These are phyloP conservation scores for Ctenoplectra terminalis DNA, from an alignment of 1,140 invertebrate genomes.

Conservation along the genomic window DNA sequence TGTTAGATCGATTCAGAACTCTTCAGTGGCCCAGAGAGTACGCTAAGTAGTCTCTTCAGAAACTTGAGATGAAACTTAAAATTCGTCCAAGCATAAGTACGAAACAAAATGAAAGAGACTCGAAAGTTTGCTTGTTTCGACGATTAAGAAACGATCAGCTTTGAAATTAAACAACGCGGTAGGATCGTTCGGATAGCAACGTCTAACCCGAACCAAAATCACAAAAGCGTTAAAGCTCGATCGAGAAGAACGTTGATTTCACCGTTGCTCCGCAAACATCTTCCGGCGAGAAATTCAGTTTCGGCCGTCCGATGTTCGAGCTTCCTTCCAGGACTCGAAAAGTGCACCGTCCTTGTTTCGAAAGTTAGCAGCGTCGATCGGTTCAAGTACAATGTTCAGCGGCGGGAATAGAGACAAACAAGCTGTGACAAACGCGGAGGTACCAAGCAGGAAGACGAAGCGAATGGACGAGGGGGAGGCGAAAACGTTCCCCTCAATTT, in stretches of 20 bases:
- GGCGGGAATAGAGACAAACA: conserved; percentile 19
- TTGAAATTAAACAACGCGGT: too few relatives aligned
- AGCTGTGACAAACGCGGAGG: background rate
- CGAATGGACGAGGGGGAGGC: background rate
- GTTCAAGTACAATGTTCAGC: background rate
- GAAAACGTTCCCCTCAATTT: conserved; percentile 46
- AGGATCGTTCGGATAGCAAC: too few relatives aligned
- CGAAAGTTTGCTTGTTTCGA: too few relatives aligned
- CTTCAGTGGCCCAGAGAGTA: background rate
- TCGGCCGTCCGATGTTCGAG: background rate
- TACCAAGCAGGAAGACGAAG: conserved; percentile 2
- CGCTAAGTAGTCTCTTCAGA: background rate
- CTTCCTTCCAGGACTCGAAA: background rate
- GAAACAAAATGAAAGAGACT: too few relatives aligned
- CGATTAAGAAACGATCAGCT: too few relatives aligned
- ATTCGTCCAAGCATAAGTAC: too few relatives aligned
- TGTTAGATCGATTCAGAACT: background rate
- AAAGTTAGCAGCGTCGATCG: background rate
- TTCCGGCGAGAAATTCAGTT: background rate
- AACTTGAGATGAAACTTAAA: background rate
- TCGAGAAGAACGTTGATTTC: background rate
- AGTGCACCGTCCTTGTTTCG: background rate
- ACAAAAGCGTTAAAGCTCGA: background rate
- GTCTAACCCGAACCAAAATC: too few relatives aligned
- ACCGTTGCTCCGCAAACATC: background rate